Evolutionary conservation across 1,140 invertebrate genomes (phyloP).

Genomic region (Hirudo medicinalis): DNA sequence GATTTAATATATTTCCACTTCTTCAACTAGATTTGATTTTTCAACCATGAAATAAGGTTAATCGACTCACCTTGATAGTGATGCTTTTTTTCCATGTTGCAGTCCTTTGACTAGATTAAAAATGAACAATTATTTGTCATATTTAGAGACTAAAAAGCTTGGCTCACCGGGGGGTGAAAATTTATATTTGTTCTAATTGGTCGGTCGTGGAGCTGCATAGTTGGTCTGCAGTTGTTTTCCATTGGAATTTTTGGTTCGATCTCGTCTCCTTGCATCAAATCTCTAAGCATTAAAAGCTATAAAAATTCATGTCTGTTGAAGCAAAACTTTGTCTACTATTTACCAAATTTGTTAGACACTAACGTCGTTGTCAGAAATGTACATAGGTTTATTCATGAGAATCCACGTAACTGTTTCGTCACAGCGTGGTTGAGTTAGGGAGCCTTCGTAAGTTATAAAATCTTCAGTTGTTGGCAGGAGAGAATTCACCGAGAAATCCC

Average conservation of each 20-base stretch:
- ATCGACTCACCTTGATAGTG: conserved; percentile 19
- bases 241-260: conserved; percentile 71
- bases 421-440: conserved; percentile 38
- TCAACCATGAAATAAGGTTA: not conserved
- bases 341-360: conserved; percentile 18
- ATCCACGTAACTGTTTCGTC: conserved; percentile 41
- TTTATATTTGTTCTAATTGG: conserved; percentile 88
- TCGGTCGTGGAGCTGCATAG: conserved; percentile 73
- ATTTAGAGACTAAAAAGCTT: not conserved
- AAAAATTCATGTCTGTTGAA: not conserved
- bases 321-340: not conserved
- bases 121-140: not conserved
- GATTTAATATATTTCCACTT: not conserved
- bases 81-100: conserved; percentile 20
- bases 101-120: conserved; percentile 17
- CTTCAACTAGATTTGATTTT: not conserved
- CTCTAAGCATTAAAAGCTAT: conserved; percentile 63
- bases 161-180: conserved; percentile 63
- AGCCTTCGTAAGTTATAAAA: conserved; percentile 41
- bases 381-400: conserved; percentile 37
- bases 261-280: conserved; percentile 72
- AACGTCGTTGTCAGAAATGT: conserved; percentile 39
- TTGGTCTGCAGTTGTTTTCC: conserved; percentile 77
- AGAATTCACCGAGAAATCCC: conserved; percentile 26
- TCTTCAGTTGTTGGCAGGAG: conserved; percentile 32